These are phyloP conservation scores for Diadema setosum DNA, from an alignment of 35 echinoderm and acorn worm species.

Conservation along the genomic window DNA sequence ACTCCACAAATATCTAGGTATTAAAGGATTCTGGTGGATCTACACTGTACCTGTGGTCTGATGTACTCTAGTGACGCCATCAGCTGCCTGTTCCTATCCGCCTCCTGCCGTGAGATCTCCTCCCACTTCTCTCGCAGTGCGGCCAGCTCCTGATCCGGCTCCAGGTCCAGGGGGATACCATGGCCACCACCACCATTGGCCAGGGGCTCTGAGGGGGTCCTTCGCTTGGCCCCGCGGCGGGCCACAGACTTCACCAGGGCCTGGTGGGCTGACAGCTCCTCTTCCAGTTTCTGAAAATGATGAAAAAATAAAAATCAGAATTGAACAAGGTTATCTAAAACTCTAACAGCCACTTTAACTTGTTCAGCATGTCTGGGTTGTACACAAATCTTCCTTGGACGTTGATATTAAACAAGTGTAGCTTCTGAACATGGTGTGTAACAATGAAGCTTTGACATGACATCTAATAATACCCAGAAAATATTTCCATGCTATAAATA, in stretches of 20 bases:
- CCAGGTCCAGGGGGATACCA: constrained; percentile 12
- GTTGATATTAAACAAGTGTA: too few species aligned
- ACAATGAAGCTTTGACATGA: too few species aligned
- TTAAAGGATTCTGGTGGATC: too few species aligned
- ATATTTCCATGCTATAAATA: too few species aligned
- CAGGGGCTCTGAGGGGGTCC: not conserved
- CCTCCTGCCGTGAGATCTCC: constrained; percentile 74
- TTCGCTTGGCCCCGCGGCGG: constrained; percentile 50
- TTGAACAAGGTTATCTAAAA: not conserved
- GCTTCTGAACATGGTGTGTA: too few species aligned
- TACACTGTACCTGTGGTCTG: constrained; percentile 89
- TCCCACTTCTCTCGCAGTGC: constrained; percentile 78
- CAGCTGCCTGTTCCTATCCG: constrained; percentile 80
- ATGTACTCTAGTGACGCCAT: constrained; percentile 82
- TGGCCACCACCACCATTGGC: not conserved
- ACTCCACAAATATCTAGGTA: too few species aligned
- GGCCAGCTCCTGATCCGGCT: constrained; percentile 50
- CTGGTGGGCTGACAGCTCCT: constrained; percentile 96
- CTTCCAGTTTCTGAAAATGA: constrained; percentile 87
- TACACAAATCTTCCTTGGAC: too few species aligned
- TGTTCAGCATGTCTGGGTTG: too few species aligned
- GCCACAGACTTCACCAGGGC: constrained; percentile 83
- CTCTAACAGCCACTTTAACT: not conserved
- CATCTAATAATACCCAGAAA: too few species aligned
- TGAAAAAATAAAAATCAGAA: not conserved